phyloP scores from a whole-genome alignment of 2,797 vertebrate species.

The Oophaga sylvatica region DNA sequence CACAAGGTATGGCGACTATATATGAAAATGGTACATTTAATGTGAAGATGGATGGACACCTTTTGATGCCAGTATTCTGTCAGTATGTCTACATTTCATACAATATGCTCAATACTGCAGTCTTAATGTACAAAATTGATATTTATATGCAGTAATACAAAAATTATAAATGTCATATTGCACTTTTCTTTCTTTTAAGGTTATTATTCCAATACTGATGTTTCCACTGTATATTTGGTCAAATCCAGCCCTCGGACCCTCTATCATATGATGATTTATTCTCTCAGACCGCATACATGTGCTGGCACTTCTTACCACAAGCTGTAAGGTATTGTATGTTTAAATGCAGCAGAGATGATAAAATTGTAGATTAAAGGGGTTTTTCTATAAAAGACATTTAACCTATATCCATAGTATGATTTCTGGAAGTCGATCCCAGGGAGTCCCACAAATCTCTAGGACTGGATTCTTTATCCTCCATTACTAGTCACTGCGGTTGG shows the following conservation, averaged over 20 bases:
- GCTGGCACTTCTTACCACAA: constrained; percentile 86
- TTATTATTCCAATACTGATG: constrained; percentile 83
- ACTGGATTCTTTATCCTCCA: no score
- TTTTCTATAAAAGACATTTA: neutral
- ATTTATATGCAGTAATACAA: neutral
- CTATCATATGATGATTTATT: constrained; percentile 83
- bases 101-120: neutral
- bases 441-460: no score
- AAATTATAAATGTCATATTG: neutral
- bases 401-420: no score
- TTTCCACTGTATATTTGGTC: constrained; percentile 82
- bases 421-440: no score
- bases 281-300: constrained; percentile 84
- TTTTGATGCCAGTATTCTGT: no score
- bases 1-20: no score
- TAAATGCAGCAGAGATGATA: no score
- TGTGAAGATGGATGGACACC: no score
- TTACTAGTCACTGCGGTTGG: no score
- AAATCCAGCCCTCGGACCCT: constrained; percentile 81
- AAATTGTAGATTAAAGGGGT: neutral
- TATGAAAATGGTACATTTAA: no score
- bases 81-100: neutral
- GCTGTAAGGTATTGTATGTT: constrained; percentile 82
- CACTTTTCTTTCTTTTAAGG: constrained; percentile 70
- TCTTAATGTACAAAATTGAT: neutral